Evolutionary conservation across 2,888 invertebrate genomes (phyloP), one percentile per base, ranked within the genome.

Genomic region (Chaetogeoica ovagalla): DNA sequence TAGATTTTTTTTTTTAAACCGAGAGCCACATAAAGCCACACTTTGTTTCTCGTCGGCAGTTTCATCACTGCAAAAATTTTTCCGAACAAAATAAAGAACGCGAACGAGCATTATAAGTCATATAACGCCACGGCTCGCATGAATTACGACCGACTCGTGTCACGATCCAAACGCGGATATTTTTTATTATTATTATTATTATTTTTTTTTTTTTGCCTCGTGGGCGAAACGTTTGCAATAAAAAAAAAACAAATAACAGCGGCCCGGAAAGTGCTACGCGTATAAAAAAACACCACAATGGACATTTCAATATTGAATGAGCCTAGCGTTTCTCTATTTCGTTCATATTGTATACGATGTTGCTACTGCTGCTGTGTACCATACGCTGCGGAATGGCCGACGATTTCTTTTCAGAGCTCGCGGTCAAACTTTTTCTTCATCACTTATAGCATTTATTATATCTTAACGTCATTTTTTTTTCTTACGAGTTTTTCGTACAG

Each of bases 251-350:
- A 57, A 43, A 52, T 17, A 52, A 30, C 8, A 11, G 30, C 21
- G 30, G 30, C 30, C 30, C 30, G 30, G 30, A 4, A 30, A 30
- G 30, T 43, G 68, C 48, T 62, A n/a, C 69, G 39, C 70, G 62
- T 70, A 65, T 7, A 68, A 39, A 69, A 52, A 30, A 30, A 30
- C 62, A 52, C 59, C 23, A 48, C 68, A 52, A 69, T 52, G 60
- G 68, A 70, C 70, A 55, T 70, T 70, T 77, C 77, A 70, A 77
- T 77, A 77, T 70, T 70, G 77, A 77, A 77, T 70, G 77, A 77
- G 77, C 37, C n/a, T 37, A 57, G 76, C 11, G 48, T 48, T 13
- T 48, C 48, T 48, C 13, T 3, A 11, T 13, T 3, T 13, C 48
- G 48, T 70, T 52, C n/a, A 69, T 43, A 62, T 21, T 17, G 37